phyloP scores from a whole-genome alignment of 2,797 vertebrate species.

The Sebastes flavidus region DNA sequence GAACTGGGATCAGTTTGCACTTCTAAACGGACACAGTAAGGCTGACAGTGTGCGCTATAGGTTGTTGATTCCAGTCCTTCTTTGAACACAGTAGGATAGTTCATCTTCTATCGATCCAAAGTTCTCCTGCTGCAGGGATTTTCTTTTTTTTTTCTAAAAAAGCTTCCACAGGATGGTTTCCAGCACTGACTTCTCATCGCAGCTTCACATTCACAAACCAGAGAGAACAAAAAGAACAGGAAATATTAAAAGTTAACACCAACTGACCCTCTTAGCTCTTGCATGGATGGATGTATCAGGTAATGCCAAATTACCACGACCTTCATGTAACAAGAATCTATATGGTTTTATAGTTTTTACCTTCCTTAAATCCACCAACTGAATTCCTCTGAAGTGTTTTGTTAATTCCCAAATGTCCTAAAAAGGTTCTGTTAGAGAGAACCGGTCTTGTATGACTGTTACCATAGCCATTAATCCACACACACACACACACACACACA shows the following conservation, averaged over 20 bases:
- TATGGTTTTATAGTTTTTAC: not conserved
- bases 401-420: constrained; percentile 17
- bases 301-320: not conserved
- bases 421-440: constrained; percentile 23
- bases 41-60: not conserved
- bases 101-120: constrained; percentile 13
- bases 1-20: constrained; percentile 12
- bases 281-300: not conserved
- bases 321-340: not conserved
- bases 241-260: not conserved
- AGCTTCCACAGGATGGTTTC: not conserved
- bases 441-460: constrained; percentile 29
- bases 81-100: constrained; percentile 32
- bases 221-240: not conserved
- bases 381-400: not conserved
- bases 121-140: not conserved
- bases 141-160: not conserved
- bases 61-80: constrained; percentile 22
- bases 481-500: not conserved
- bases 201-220: not conserved
- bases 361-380: not conserved
- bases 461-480: constrained; percentile 46
- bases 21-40: not conserved
- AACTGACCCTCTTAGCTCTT: not conserved
- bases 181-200: not conserved